Evolutionary conservation across 23 tunicate genomes (phyloP).

Genomic region (Trididemnum miniatum): DNA sequence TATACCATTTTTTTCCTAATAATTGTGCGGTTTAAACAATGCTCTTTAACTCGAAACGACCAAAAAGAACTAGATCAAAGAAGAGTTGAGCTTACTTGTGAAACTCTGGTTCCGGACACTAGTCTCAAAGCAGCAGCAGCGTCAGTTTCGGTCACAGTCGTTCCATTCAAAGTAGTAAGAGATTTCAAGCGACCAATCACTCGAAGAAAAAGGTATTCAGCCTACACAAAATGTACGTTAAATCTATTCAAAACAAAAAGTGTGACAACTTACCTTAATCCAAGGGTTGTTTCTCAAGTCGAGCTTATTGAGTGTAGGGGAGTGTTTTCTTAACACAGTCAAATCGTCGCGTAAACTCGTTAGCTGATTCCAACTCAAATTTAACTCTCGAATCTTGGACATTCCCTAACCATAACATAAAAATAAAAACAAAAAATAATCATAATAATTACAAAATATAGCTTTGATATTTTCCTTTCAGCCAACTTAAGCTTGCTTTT

Average conservation of each 20-base stretch:
- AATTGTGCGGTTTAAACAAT: no score
- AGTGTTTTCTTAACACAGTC: slow-evolving; percentile 77
- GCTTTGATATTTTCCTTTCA: no score
- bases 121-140: slow-evolving; percentile 88
- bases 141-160: slow-evolving; percentile 69
- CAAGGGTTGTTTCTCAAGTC: slow-evolving; percentile 86
- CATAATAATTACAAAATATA: no score
- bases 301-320: slow-evolving; percentile 60
- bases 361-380: slow-evolving; percentile 94
- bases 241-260: no score
- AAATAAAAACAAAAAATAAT: no score
- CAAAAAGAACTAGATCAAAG: no score
- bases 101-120: slow-evolving; percentile 77
- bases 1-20: no score
- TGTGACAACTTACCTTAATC: slow-evolving; percentile 69
- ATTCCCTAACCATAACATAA: slow-evolving; percentile 54
- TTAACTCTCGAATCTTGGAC: slow-evolving; percentile 61
- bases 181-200: slow-evolving; percentile 90
- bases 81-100: slow-evolving; percentile 73
- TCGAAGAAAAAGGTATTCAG: slow-evolving; percentile 76
- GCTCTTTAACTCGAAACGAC: no score
- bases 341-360: slow-evolving; percentile 86
- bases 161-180: slow-evolving; percentile 53
- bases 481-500: no score
- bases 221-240: slow-evolving; percentile 49